phyloP scores from a whole-genome alignment of 2,113 vertebrate species.

The Scortum barcoo region DNA sequence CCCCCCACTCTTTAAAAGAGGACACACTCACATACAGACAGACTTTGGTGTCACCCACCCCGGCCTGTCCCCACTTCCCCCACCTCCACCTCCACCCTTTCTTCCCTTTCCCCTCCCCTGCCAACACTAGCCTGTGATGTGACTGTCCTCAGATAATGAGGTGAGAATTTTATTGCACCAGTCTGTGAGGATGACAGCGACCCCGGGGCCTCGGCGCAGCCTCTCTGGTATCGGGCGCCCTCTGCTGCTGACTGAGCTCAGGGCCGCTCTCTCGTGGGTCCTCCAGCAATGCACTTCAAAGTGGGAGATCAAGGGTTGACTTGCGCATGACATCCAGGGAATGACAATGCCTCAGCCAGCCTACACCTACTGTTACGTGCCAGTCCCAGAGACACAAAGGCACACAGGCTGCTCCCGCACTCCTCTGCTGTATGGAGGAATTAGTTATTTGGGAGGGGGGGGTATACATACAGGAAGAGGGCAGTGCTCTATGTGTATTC shows the following conservation, averaged over 20 bases:
- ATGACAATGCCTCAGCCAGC: slow-evolving; percentile 84
- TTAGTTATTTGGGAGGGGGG: slow-evolving; percentile 59
- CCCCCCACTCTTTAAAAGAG: slow-evolving; percentile 27
- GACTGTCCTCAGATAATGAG: slow-evolving; percentile 85
- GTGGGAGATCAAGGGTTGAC: slow-evolving; percentile 83
- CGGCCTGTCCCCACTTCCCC: slow-evolving; percentile 37
- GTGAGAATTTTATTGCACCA: slow-evolving; percentile 87
- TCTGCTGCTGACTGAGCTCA: slow-evolving; percentile 77
- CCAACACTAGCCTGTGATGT: slow-evolving; percentile 83
- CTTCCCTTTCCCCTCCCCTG: slow-evolving; percentile 72
- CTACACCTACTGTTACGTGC: slow-evolving; percentile 74
- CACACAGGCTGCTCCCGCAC: slow-evolving; percentile 71
- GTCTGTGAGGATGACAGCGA: slow-evolving; percentile 62
- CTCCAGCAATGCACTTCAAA: slow-evolving; percentile 83
- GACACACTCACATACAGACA: slow-evolving; percentile 63
- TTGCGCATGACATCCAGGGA: slow-evolving; percentile 83
- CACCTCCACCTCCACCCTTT: slow-evolving; percentile 56
- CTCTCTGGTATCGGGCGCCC: slow-evolving; percentile 76
- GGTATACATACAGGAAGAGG: slow-evolving; percentile 78
- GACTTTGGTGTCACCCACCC: slow-evolving; percentile 60
- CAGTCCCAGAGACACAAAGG: slow-evolving; percentile 75
- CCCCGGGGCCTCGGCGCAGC: not conserved
- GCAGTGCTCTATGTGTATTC: slow-evolving; percentile 76
- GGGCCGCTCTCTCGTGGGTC: slow-evolving; percentile 27
- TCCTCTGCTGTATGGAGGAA: slow-evolving; percentile 65